Conservation (phyloP, 2,888 invertebrate species). For the Drosophila demipolita region DNA sequence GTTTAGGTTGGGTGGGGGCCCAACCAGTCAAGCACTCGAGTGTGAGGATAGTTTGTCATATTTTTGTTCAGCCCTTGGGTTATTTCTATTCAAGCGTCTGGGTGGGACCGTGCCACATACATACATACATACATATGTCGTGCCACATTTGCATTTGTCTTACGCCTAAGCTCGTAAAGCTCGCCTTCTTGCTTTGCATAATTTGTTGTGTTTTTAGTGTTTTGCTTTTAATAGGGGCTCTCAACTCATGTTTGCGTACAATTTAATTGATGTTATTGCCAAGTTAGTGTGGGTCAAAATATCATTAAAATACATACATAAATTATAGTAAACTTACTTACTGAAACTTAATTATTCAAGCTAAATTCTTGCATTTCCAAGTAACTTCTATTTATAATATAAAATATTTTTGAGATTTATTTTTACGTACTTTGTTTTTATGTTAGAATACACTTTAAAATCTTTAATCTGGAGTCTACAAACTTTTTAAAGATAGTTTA, state of each 20-base stretch:
- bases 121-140: constrained; percentile 43
- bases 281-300: background rate
- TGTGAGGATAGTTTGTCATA: constrained; percentile 71
- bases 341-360: background rate
- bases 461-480: background rate
- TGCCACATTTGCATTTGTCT: constrained; percentile 80
- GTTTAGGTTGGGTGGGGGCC: constrained; percentile 10
- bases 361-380: background rate
- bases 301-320: background rate
- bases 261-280: constrained; percentile 33
- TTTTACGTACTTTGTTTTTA: background rate
- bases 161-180: constrained; percentile 40
- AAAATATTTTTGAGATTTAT: background rate
- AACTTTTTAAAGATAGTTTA: background rate
- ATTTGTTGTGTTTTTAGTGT: constrained; percentile 16
- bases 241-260: background rate
- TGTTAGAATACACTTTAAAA: background rate
- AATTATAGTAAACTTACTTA: background rate
- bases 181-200: constrained; percentile 44
- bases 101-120: constrained; percentile 33
- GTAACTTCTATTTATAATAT: background rate
- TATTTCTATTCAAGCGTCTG: constrained; percentile 19
- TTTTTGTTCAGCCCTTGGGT: constrained; percentile 37
- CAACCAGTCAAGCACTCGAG: constrained; percentile 40
- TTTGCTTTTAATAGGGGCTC: constrained; percentile 5